These are phyloP conservation scores for Spodoptera frugiperda DNA, from an alignment of 1,140 invertebrate genomes.

Conservation along the genomic window DNA sequence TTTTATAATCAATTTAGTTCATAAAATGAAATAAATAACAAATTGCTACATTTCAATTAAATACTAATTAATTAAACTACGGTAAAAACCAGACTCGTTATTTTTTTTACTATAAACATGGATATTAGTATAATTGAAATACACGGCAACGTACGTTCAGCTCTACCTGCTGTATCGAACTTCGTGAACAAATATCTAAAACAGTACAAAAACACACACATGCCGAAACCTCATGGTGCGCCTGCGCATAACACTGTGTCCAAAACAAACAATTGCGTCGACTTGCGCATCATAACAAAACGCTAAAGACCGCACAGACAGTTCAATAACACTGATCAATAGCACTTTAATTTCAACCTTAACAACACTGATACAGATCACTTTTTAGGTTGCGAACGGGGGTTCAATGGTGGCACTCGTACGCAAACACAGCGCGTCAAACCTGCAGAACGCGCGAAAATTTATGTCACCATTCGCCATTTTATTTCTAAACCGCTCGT, in stretches of 20 bases:
- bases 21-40: neutral
- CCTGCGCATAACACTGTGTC: conserved; percentile 24
- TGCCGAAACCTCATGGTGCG: conserved; percentile 11
- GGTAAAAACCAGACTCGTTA: too few relatives aligned
- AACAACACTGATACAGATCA: neutral
- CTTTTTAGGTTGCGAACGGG: neutral
- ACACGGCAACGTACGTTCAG: neutral
- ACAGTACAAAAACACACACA: conserved; percentile 21
- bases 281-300: conserved; percentile 48
- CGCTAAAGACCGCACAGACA: conserved; percentile 32
- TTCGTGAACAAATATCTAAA: conserved; percentile 11
- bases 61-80: too few relatives aligned
- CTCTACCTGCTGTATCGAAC: conserved; percentile 14
- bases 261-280: conserved; percentile 47
- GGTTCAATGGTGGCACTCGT: neutral
- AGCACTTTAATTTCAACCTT: conserved; percentile 42
- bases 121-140: too few relatives aligned
- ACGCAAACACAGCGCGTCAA: conserved; percentile 10
- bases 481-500: conserved; percentile 41
- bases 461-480: conserved; percentile 49
- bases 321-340: conserved; percentile 42
- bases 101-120: too few relatives aligned
- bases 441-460: conserved; percentile 34
- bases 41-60: neutral
- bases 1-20: too few relatives aligned